Evolutionary conservation across 2,888 invertebrate species (phyloP), one percentile per base, ranked within the genome.

Genomic region (Spatulosminthurus flaviceps): DNA sequence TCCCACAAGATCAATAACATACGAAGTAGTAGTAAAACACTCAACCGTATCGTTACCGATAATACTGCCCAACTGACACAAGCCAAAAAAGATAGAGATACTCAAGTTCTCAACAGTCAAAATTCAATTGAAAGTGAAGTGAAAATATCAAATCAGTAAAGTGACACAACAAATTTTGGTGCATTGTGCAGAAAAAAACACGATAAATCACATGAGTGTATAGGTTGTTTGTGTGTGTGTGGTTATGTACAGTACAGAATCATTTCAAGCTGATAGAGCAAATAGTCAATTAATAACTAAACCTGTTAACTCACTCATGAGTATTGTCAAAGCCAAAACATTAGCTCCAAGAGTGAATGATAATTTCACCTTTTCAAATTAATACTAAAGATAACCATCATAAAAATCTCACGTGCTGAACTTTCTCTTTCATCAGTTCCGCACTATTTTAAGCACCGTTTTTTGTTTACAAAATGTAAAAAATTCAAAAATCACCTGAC

Each of bases 401-500:
- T 66, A 1, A 24, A 66, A 9, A 34, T 34, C 34, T 34, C 34
- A 34, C 34, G 34, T 34, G 66, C 66, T 66, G 66, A 24, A 66
- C 64, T 24, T 21, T 64, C 21, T 64, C 64, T 19, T 7, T 66
- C 26, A 66, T 22, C 66, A 2, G 26, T 66, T n/a, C 51, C 51
- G 51, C 21, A 51, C 51, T 51, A 21, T 51, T 51, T 19, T 51
- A 21, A 51, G 21, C 21, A n/a, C n/a, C n/a, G n/a, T n/a, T n/a
- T n/a, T n/a, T n/a, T n/a, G n/a, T n/a, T n/a, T n/a, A n/a, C n/a
- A n/a, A n/a, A n/a, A 16, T 64, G 24, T 64, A 4, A 24, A 64
- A 64, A 22, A 9, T 51, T 51, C 51, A 64, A 64, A 64, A 64
- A 24, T 64, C 64, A 64, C 64, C 64, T 64, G 64, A 64, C 64